Evolutionary conservation across 2,797 vertebrate species (phyloP).

Genomic region (Melopsittacus undulatus): DNA sequence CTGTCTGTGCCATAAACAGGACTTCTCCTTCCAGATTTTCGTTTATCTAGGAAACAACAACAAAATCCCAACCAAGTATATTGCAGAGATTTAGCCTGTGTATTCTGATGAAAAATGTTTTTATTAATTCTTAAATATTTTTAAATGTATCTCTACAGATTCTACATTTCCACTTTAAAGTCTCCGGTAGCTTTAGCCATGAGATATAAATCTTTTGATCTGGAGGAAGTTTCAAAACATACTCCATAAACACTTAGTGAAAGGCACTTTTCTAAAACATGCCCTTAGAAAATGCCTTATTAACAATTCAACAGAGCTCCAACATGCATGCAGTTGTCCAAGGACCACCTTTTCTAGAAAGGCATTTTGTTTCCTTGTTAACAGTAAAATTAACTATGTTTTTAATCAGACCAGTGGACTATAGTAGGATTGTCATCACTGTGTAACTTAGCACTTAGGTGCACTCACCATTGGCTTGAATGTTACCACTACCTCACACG

Average conservation of each 20-base stretch:
- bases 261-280: not conserved
- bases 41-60: slow-evolving; percentile 79
- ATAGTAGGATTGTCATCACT: not conserved
- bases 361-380: not conserved
- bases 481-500: slow-evolving; percentile 82
- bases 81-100: not conserved
- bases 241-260: not conserved
- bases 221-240: not conserved
- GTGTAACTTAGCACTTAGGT: not conserved
- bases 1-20: slow-evolving; percentile 82
- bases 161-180: not conserved
- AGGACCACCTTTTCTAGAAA: not conserved
- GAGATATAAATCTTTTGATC: not conserved
- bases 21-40: slow-evolving; percentile 87
- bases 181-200: not conserved
- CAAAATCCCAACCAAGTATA: not conserved
- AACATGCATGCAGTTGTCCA: not conserved
- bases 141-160: not conserved
- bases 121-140: not conserved
- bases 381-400: not conserved
- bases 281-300: not conserved
- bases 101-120: not conserved
- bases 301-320: not conserved
- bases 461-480: slow-evolving; percentile 89
- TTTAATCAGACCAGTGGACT: not conserved